phyloP scores from a whole-genome alignment of 2,113 vertebrate species.

The Prunella fulvescens region DNA sequence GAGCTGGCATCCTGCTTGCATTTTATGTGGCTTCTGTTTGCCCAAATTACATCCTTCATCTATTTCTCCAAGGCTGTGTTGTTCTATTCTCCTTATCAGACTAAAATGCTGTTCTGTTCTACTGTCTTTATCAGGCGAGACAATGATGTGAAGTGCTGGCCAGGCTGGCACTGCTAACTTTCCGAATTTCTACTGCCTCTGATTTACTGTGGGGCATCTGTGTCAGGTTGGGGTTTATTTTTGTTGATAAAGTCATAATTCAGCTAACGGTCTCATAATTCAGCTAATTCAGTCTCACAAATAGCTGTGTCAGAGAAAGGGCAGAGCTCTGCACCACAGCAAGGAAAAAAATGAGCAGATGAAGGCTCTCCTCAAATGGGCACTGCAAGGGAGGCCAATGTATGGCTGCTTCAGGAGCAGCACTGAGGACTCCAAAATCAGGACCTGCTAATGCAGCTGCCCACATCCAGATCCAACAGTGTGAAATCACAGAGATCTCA shows the following conservation, averaged over 20 bases:
- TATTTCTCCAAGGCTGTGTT: not conserved
- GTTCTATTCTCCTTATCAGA: not conserved
- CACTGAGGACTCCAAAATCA: not conserved
- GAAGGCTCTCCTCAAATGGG: not conserved
- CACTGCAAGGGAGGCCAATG: not conserved
- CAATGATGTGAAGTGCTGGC: not conserved
- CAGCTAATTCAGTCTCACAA: not conserved
- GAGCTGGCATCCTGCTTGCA: not conserved
- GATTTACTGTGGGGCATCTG: not conserved
- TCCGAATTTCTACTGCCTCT: not conserved
- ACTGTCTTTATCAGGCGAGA: not conserved
- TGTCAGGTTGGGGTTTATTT: not conserved
- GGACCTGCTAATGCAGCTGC: not conserved
- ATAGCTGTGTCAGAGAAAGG: not conserved
- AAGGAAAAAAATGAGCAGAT: not conserved
- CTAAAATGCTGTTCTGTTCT: not conserved
- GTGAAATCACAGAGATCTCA: not conserved
- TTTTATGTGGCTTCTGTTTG: not conserved
- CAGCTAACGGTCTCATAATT: not conserved
- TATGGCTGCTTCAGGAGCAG: not conserved
- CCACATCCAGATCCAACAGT: not conserved
- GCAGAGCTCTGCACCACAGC: not conserved
- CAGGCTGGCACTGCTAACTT: not conserved
- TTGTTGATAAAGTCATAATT: not conserved
- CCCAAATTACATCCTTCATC: not conserved